Base-by-base conservation (phyloP, 2,888 invertebrate genomes). In the Sinopyrophorus schimmeli region DNA sequence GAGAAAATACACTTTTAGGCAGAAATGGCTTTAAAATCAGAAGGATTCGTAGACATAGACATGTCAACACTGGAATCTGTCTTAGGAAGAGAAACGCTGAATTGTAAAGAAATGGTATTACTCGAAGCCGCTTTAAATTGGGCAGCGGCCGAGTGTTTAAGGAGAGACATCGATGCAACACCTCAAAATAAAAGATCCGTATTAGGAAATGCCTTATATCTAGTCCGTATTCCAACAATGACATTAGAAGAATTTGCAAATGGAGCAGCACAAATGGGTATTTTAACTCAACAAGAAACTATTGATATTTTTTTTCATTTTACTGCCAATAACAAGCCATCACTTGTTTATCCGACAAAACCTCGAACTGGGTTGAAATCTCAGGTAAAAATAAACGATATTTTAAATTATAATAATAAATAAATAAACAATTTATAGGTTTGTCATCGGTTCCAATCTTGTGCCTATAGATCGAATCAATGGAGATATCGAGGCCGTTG, bases 401-500 rank as follows among this genome's bases (percentile, higher is more conserved):
- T 24, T 27, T 39, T 42, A 20, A 27, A n/a, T 10, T 16, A 21
- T 15, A 31, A 6, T 24, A 40, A 30, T 21, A 10, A 47, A 15
- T 43, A 17, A 24, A 11, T 14, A 16, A 38, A 12, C 9, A 26
- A 30, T 38, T 72, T 72, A 7, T 77, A 92, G 86, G 88, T 93
- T 39, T 95, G 95, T 67, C 95, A 94, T 75, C 81, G 96, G 70
- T 97, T 97, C 71, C 93, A 94, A 73, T 95, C 95, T 5, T 94
- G 94, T 66, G 96, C 96, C 3, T 96, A 95, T 74, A 83, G 96
- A 61, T 92, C 92, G 65, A 97, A 96, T 69, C 96, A 97, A 71
- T 97, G 97, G 96, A 83, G 96, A 42, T 97, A 97, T 72, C 81
- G 97, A 60, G 96, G 96, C 1, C 83, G 96, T 40, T 95, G 95